phyloP scores from a whole-genome alignment of 2,113 vertebrate genomes.

The Todiramphus chloris region DNA sequence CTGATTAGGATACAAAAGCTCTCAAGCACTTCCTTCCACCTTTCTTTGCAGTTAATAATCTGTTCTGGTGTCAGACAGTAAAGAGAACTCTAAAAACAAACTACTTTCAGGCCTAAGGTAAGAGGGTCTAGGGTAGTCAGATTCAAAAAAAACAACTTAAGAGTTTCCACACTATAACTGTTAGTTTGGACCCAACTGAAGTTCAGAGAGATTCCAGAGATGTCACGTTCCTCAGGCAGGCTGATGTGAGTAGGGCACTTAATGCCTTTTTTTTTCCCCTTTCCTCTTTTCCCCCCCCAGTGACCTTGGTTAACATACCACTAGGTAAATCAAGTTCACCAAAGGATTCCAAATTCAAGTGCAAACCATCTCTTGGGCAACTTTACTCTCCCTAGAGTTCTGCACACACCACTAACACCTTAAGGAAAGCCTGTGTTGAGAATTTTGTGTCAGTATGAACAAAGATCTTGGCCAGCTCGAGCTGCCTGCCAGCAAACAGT shows the following conservation, averaged over 20 bases:
- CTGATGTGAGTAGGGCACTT: background rate
- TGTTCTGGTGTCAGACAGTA: background rate
- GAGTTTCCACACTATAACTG: background rate
- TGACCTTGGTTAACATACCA: background rate
- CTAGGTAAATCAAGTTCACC: background rate
- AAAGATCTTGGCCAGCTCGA: background rate
- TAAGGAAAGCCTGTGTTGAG: accelerated
- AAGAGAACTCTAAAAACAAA: background rate
- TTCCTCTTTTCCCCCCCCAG: background rate
- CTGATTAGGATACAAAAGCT: background rate
- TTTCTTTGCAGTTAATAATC: background rate
- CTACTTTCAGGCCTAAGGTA: background rate
- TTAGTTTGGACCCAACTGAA: background rate
- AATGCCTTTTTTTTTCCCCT: background rate
- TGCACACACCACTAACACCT: background rate
- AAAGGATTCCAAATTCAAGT: background rate
- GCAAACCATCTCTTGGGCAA: background rate
- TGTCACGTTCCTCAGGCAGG: background rate
- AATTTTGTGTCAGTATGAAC: background rate
- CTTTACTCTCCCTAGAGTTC: background rate
- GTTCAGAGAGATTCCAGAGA: background rate
- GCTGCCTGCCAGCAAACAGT: background rate
- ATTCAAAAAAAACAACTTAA: background rate
- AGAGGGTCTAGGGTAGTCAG: background rate
- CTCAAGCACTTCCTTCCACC: background rate